Evolutionary conservation across 1,140 invertebrate species (phyloP), one percentile per base, ranked within the genome.

Genomic region (Saccostrea glomerata): DNA sequence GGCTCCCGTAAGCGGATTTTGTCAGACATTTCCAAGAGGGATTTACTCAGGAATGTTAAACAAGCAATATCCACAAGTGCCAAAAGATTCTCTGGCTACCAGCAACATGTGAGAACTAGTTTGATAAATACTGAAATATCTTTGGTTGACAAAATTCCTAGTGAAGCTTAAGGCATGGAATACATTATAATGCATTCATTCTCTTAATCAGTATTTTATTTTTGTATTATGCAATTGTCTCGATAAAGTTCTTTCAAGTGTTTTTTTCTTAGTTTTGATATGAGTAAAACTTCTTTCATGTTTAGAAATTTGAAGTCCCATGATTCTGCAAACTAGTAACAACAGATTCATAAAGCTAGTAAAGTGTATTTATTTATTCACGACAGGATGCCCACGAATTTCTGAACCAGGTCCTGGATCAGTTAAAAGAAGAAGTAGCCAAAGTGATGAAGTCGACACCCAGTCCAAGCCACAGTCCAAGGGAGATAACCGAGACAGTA

Each of bases 321-420:
- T 47, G 47, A 47, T 9, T 9, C 47, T 47, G 47, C 47, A 6
- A 2, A 47, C 6, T 47, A 47, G 9, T 47, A 6, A 7, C 47
- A 47, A 47, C 47, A 47, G 9, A 47, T 47, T 47, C 47, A 9
- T 7, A 47, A 6, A 9, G 9, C 30, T 36, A 36, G 30, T 36
- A 36, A 0, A 36, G 9, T 47, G 47, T 47, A 7, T 47, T 47
- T 47, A 6, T 47, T 47, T 84, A 17, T 55, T 47, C 55, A 54
- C 9, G 30, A 23, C 87, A 95, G 94, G 94, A 95, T 92, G 94
- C 94, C n/a, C 94, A 95, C 92, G 94, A 95, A 87, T 95, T 94
- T 89, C 89, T 95, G 25, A 86, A 91, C 86, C 93, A 94, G 87
- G 90, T 95, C 40, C 58, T 95, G 30, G 94, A 95, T 87, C 93